These are phyloP conservation scores for Panonychus citri DNA, from an alignment of 1,140 invertebrate genomes.

Conservation along the genomic window DNA sequence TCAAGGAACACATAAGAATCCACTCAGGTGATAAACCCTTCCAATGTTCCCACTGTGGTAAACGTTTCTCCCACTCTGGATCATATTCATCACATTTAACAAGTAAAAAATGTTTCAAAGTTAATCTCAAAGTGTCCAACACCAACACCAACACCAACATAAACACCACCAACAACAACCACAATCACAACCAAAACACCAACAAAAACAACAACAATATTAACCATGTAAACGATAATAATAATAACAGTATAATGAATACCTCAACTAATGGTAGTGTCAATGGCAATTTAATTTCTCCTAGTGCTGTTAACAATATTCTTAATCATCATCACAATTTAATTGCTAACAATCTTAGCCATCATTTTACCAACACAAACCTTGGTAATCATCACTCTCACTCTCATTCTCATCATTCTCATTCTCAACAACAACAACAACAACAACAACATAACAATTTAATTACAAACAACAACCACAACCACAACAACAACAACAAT, in stretches of 20 bases:
- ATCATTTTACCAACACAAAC: no score
- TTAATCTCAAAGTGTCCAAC: constrained; percentile 32
- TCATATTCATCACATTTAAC: constrained; percentile 99
- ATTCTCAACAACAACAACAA: not conserved
- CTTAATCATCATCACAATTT: not conserved
- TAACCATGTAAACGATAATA: not conserved
- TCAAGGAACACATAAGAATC: constrained; percentile 92
- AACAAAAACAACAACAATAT: not conserved
- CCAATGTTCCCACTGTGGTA: constrained; percentile 84
- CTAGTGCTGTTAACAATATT: not conserved
- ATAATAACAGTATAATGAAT: not conserved
- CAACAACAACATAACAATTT: not conserved
- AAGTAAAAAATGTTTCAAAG: constrained; percentile 90
- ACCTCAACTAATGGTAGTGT: not conserved
- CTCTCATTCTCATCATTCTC: not conserved
- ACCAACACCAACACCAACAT: not conserved
- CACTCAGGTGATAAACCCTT: constrained; percentile 96
- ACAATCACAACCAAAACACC: not conserved
- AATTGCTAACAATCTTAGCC: no score
- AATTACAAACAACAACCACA: not conserved
- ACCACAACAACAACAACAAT: not conserved
- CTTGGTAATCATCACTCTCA: not conserved
- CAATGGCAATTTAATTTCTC: not conserved
- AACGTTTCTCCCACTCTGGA: constrained; percentile 95
- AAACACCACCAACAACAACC: not conserved